Conservation (phyloP, 92 coral and sea anemone species). For the Parazoanthus atlanticus region DNA sequence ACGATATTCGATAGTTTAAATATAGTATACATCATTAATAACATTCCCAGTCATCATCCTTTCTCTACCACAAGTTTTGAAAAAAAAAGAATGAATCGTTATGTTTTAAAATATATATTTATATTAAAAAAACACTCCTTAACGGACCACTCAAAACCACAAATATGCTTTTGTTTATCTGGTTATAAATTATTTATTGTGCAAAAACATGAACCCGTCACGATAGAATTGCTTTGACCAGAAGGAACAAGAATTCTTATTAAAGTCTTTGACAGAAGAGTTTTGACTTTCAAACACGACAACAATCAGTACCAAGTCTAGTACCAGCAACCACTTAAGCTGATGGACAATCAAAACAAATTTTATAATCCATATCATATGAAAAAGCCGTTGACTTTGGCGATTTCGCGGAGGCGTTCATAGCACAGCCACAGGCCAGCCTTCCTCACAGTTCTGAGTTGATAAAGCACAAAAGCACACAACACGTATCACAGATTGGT, state of each 20-base stretch:
- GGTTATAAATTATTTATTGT: not conserved
- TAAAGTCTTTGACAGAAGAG: not conserved
- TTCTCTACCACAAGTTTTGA: not conserved
- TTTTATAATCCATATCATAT: not conserved
- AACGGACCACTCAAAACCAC: slow-evolving; percentile 12
- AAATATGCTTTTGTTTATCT: slow-evolving; percentile 7
- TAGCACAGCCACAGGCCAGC: not conserved
- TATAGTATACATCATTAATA: not conserved
- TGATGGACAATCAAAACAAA: not conserved
- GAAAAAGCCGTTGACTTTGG: slow-evolving; percentile 1
- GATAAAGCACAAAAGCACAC: not conserved
- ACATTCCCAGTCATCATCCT: not conserved
- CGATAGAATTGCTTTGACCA: slow-evolving; percentile 6
- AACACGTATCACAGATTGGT: not conserved
- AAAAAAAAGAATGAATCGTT: not conserved
- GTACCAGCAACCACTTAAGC: not conserved
- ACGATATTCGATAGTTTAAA: not conserved
- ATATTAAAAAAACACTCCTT: not conserved
- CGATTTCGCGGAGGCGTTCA: slow-evolving; percentile 12
- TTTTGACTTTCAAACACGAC: not conserved
- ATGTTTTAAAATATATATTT: not conserved
- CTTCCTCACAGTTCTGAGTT: not conserved
- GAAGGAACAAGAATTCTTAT: not conserved
- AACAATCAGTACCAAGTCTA: not conserved
- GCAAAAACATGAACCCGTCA: slow-evolving; percentile 20